These are phyloP conservation scores for Cabera pusaria DNA, from an alignment of 2,888 invertebrate genomes.

Conservation along the genomic window DNA sequence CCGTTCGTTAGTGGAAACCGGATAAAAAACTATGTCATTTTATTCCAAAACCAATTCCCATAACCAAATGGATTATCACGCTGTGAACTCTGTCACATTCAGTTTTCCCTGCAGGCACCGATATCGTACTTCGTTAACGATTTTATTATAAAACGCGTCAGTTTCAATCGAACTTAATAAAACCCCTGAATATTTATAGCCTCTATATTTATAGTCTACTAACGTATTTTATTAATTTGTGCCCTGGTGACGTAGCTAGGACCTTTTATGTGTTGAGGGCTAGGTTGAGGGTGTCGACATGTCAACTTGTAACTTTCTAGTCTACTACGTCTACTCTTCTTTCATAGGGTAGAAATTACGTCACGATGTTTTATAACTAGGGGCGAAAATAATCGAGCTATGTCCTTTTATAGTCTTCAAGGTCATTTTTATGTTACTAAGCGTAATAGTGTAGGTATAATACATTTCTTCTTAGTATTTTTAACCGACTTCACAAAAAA, in stretches of 20 bases:
- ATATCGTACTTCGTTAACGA: slow-evolving; percentile 1
- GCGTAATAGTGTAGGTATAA: too few relatives aligned
- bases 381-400: too few relatives aligned
- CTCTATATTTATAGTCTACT: slow-evolving; percentile 7
- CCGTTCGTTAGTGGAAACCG: too few relatives aligned
- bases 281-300: too few relatives aligned
- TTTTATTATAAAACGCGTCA: slow-evolving; percentile 2
- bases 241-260: slow-evolving; percentile 9
- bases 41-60: slow-evolving; percentile 6
- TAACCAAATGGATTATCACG: slow-evolving; percentile 13
- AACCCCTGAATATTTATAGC: slow-evolving; percentile 14
- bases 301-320: slow-evolving; percentile 6
- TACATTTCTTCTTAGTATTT: too few relatives aligned
- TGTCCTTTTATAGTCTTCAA: too few relatives aligned
- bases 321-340: too few relatives aligned
- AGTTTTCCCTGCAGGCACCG: slow-evolving; percentile 5
- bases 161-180: slow-evolving; percentile 7
- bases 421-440: too few relatives aligned
- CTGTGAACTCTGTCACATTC: slow-evolving; percentile 5
- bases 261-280: slow-evolving; percentile 10
- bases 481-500: too few relatives aligned
- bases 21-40: too few relatives aligned
- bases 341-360: slow-evolving; percentile 10
- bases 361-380: too few relatives aligned
- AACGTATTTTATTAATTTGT: too few relatives aligned